Percentiles rank a stretch among this genome's conserved stretches.
Evolutionary conservation across 2,113 vertebrate species (phyloP).

Genomic region (Syrmaticus mikado): DNA sequence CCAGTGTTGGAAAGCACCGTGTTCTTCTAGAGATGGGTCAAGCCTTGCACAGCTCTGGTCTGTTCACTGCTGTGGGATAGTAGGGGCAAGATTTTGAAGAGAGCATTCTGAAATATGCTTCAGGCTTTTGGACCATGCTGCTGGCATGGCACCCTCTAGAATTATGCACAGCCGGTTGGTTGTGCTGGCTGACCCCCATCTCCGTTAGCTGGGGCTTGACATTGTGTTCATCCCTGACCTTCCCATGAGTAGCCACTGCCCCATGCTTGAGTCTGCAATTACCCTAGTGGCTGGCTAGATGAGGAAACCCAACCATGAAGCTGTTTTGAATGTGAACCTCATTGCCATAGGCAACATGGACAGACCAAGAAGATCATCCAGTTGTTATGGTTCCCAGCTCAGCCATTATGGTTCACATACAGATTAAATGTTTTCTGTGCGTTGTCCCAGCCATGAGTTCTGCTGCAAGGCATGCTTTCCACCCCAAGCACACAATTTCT

Average conservation of each 20-base stretch:
- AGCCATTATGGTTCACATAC: neutral
- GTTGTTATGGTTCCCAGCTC: neutral
- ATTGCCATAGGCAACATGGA: neutral
- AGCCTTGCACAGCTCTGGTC: fast-evolving
- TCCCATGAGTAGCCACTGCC: neutral
- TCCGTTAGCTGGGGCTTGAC: neutral
- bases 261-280: neutral
- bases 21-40: neutral
- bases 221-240: neutral
- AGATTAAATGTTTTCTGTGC: neutral
- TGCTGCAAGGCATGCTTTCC: neutral
- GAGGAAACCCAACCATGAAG: neutral
- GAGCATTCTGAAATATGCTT: neutral
- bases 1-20: fast-evolving
- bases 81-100: neutral
- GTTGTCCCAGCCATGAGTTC: neutral
- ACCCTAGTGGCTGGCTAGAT: neutral
- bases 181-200: neutral
- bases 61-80: neutral
- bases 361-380: neutral
- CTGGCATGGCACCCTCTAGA: neutral
- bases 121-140: neutral
- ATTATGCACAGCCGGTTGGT: neutral
- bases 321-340: neutral
- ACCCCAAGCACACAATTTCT: neutral